A percentile compares a stretch with the other conserved stretches of the same genome.
Conservation (phyloP, 2,797 vertebrate species). For the Leptodactylus fallax region DNA sequence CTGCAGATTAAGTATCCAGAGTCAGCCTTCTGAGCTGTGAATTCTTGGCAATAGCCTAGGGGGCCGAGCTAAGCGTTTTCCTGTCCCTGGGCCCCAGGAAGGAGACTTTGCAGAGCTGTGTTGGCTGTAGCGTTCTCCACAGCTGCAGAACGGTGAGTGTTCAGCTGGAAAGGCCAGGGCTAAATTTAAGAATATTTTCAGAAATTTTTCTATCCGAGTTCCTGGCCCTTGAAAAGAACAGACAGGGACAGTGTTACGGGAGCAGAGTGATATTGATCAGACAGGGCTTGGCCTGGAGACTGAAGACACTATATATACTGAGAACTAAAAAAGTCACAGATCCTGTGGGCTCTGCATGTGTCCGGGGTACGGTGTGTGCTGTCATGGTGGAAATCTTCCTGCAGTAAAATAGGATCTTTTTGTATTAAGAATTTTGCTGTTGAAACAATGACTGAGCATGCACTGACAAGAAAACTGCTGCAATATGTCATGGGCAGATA, state of each 20-base stretch:
- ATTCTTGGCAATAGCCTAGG: not conserved
- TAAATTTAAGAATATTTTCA: not conserved
- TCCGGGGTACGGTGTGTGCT: too few relatives aligned
- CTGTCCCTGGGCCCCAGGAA: not conserved
- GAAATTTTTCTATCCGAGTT: not conserved
- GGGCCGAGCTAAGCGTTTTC: not conserved
- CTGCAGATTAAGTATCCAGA: not conserved
- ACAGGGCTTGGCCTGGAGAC: too few relatives aligned
- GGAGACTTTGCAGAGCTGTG: not conserved
- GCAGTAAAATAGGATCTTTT: too few relatives aligned
- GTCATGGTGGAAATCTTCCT: too few relatives aligned
- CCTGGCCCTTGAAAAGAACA: not conserved
- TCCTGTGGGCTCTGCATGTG: too few relatives aligned
- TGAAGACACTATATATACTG: too few relatives aligned
- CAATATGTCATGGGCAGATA: too few relatives aligned
- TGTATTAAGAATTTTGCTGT: too few relatives aligned
- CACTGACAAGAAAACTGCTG: too few relatives aligned
- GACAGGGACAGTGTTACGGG: not conserved
- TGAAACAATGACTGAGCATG: too few relatives aligned
- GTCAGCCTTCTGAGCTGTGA: not conserved
- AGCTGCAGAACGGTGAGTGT: conserved; percentile 20
- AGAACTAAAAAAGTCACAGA: too few relatives aligned
- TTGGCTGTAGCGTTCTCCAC: not conserved
- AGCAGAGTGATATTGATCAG: too few relatives aligned
- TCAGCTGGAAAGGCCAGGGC: not conserved